Evolutionary conservation across 2,797 vertebrate species (phyloP), one percentile per base, ranked within the genome.

Genomic region (Centroberyx gerrardi): DNA sequence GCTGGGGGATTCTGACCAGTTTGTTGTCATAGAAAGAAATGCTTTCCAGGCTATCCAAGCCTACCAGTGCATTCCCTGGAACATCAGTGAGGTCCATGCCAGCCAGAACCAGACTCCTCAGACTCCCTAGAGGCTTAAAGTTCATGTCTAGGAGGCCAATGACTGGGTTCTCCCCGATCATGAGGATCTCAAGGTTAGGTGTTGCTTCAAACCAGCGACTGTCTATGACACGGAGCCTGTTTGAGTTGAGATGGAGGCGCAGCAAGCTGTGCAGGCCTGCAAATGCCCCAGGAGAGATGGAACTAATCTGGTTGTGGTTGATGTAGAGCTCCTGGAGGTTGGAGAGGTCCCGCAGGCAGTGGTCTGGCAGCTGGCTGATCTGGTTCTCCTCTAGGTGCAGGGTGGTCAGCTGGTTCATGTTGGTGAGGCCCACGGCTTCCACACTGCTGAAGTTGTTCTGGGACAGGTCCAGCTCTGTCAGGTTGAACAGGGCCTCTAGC

Each of bases 91-190:
- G 96, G 53, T 97, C 97, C 98, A 99, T 99, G 28, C 98, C 98
- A 51, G 98, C 98, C 85, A 99, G 86, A 75, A 99, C 98, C 48
- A 99, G 87, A 87, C 98, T 99, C 83, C 98, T 94, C 87, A 99
- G 88, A 78, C 96, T 99, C 51, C 92, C 93, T 0, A 99, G 95
- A 6, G 97, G 96, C 72, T 95, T 97, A 82, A 99, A 99, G 88
- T 99, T 99, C 95, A 99, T 96, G 88, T 99, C 97, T 58, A 98
- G 80, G 68, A 99, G 97, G 64, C 98, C 97, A 72, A 98, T 96
- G 58, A 99, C 97, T 1, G 98, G 98, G 82, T 99, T 99, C 92
- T 99, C 98, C 8, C 98, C 98, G 36, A 99, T 99, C 98, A 99
- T 99, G 55, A 99, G 96, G 68, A 99, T 99, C 90, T 99, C 98